Evolutionary conservation across 2,797 vertebrate species (phyloP), one percentile per base, ranked within the genome.

Genomic region (Choloepus didactylus): DNA sequence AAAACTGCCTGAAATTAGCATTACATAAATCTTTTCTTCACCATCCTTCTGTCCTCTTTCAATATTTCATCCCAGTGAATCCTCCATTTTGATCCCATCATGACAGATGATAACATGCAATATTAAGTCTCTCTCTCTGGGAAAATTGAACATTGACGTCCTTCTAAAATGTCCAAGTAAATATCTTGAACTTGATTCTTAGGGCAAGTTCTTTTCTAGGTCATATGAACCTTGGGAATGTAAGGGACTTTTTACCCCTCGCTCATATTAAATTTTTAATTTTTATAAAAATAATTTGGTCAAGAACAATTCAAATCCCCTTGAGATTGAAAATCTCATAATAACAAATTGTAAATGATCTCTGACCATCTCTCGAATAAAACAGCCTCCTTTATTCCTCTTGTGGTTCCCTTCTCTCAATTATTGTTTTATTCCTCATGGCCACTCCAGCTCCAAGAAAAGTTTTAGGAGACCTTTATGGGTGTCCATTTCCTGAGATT

Each of bases 61-160:
- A 85, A 29, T 54, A 70, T 66, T 77, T 91, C 64, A 82, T 72
- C 21, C 35, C 5, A 69, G 41, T 0, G 1, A 89, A 25, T 16
- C 51, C 31, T 85, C 62, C 27, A 1, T 82, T 59, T 87, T 31
- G 79, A 87, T 67, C n/a, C 15, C 49, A 21, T 73, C 38, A 41
- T 27, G 18, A 31, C 5, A 75, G 18, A 27, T 7, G 69, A 76
- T 46, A 29, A 31, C 11, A 27, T 12, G 1, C 56, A 8, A 62
- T 10, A 41, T 11, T 18, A 66, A 70, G 27, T 75, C 94, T 81
- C 38, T 87, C 38, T 92, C 73, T 29, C 7, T 29, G 8, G 83
- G 67, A 95, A 97, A 97, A 44, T 94, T 84, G 87, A 97, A 97
- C 97, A 49, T 27, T 41, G 15, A 93, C 80, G 49, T 92, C 94